Evolutionary conservation across 2,888 invertebrate species (phyloP).

Genomic region (Dicyrtomina minuta): DNA sequence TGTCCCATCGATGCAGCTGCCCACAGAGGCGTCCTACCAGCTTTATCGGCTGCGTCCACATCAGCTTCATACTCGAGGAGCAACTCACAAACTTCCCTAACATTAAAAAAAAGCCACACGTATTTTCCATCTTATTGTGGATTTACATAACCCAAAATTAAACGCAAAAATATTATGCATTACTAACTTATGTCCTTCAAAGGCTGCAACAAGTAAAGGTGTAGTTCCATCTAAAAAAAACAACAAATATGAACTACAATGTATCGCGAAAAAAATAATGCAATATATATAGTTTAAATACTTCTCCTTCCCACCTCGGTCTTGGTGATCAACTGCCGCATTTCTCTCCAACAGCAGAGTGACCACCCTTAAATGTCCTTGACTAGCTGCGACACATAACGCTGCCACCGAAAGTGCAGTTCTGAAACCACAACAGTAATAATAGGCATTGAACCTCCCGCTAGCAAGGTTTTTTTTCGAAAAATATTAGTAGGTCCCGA

Average conservation of each 20-base stretch:
- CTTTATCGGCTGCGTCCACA: constrained; percentile 79
- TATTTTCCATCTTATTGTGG: not conserved
- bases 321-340: constrained; percentile 77
- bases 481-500: not conserved
- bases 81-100: constrained; percentile 83
- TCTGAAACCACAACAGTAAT: constrained; percentile 56
- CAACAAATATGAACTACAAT: not conserved
- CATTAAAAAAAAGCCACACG: constrained; percentile 33
- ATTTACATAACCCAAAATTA: too few relatives aligned
- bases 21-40: constrained; percentile 83
- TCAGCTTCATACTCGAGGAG: constrained; percentile 90
- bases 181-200: constrained; percentile 77
- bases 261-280: too few relatives aligned
- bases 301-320: constrained; percentile 64
- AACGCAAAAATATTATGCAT: too few relatives aligned
- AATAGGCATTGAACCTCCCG: not conserved
- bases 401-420: constrained; percentile 87
- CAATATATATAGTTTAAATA: not conserved
- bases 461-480: not conserved
- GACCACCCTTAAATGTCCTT: constrained; percentile 63
- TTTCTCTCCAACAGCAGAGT: constrained; percentile 75
- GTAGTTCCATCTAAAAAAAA: constrained; percentile 71
- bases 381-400: constrained; percentile 76
- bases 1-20: constrained; percentile 37
- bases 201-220: constrained; percentile 83